Conservation (phyloP, 1,140 invertebrate genomes). For the Nymphalis io region DNA sequence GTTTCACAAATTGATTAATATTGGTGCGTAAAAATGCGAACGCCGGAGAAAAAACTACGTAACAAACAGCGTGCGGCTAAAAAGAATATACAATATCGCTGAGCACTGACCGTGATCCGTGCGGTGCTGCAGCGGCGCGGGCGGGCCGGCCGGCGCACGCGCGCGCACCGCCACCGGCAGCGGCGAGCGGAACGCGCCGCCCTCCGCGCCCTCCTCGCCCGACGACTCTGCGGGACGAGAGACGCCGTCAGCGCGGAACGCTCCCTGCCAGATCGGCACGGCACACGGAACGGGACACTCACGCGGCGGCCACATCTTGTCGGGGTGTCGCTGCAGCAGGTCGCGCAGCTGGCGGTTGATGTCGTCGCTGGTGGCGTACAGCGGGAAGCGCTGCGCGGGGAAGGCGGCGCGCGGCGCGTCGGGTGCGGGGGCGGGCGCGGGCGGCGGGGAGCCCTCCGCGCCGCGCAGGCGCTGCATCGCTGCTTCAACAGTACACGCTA, state of each 20-base stretch:
- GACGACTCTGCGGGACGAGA: constrained; percentile 5
- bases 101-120: constrained; percentile 33
- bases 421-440: constrained; percentile 30
- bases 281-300: constrained; percentile 56
- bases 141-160: constrained; percentile 38
- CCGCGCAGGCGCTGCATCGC: constrained; percentile 69
- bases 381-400: constrained; percentile 63
- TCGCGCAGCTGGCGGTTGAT: constrained; percentile 89
- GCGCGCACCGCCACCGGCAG: constrained; percentile 66
- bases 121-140: constrained; percentile 37
- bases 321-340: constrained; percentile 87
- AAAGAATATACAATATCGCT: too few species aligned
- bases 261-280: neutral
- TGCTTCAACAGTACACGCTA: constrained; percentile 41
- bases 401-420: constrained; percentile 59
- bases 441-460: constrained; percentile 65
- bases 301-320: constrained; percentile 78
- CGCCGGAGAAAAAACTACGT: too few species aligned
- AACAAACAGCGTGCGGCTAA: too few species aligned
- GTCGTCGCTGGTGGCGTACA: constrained; percentile 67
- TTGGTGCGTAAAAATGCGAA: too few species aligned
- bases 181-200: constrained; percentile 74
- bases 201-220: constrained; percentile 30
- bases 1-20: neutral
- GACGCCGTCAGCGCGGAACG: neutral